Conservation (phyloP, 2,113 vertebrate genomes). For the Spilogale gracilis region DNA sequence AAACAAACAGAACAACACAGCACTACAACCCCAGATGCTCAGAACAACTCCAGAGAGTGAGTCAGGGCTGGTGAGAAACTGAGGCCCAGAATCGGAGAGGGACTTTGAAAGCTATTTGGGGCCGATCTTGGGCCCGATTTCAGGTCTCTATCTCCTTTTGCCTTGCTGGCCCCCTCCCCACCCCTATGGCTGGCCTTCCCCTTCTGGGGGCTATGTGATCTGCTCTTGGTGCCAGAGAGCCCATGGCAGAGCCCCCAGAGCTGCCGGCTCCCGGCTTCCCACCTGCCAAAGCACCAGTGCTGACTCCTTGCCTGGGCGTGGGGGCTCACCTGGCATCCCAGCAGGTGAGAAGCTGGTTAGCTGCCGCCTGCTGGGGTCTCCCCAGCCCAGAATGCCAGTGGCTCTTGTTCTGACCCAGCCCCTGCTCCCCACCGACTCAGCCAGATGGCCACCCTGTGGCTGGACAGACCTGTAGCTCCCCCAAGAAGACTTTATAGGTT, state of each 20-base stretch:
- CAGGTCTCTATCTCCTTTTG: background rate
- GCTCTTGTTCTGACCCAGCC: background rate
- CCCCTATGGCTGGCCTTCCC: background rate
- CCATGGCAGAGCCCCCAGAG: background rate
- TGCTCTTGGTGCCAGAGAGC: background rate
- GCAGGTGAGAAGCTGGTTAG: background rate
- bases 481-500: slow-evolving; percentile 51
- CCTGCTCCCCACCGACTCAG: background rate
- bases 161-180: no score
- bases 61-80: background rate
- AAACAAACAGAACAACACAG: background rate
- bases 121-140: background rate
- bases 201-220: background rate
- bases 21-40: background rate
- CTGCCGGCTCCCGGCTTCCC: background rate
- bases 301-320: background rate
- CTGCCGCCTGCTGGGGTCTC: background rate
- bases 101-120: background rate
- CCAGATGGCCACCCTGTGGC: background rate
- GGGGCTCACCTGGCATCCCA: background rate
- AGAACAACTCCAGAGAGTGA: background rate
- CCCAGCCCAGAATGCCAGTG: background rate
- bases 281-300: background rate
- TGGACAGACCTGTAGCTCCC: background rate
- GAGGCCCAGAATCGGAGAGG: background rate